Evolutionary conservation across 2,113 vertebrate genomes (phyloP), one percentile per base, ranked within the genome.

Genomic region (Pampusana beccarii): DNA sequence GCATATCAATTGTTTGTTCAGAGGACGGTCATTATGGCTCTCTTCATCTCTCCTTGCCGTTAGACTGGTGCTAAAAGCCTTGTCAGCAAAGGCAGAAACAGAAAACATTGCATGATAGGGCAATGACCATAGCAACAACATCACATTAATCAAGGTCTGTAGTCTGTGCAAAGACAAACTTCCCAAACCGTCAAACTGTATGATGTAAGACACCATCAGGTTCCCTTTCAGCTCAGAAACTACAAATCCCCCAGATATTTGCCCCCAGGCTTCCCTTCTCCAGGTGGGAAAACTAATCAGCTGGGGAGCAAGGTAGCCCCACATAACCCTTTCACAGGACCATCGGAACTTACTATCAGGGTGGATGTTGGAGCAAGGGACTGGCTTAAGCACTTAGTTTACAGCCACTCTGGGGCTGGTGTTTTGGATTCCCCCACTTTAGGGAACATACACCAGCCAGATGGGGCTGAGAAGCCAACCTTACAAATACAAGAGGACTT

Each of bases 1-100:
- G 74, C 94, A 96, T 95, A 96, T 96, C 95, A 97, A 96, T 94
- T 96, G 94, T 95, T 96, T 96, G 91, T 80, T 80, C 65, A 53
- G 78, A 95, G 66, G 77, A 95, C 57, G 62, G 96, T 95, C 96
- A 95, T 96, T 95, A 95, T 91, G 94, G 96, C 96, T 95, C 94
- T 79, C 73, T 86, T 92, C 42, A 3, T 91, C 95, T 94, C 87
- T 95, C 3, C 2, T 88, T 96, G 95, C 62, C 95, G 92, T 95
- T 91, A 95, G 79, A 80, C 46, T 90, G 90, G 85, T 86, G 62
- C 79, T 96, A 90, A 91, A 91, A 78, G 87, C 94, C 94, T 95
- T 96, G 96, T 94, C 94, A 93, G 92, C 71, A 66, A 85, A 89
- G 84, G 34, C 70, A 88, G 94, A 92, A 94, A 90, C 58, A 62